Evolutionary conservation across 92 coral and sea anemone genomes (phyloP).

Genomic region (Galaxea fascicularis): DNA sequence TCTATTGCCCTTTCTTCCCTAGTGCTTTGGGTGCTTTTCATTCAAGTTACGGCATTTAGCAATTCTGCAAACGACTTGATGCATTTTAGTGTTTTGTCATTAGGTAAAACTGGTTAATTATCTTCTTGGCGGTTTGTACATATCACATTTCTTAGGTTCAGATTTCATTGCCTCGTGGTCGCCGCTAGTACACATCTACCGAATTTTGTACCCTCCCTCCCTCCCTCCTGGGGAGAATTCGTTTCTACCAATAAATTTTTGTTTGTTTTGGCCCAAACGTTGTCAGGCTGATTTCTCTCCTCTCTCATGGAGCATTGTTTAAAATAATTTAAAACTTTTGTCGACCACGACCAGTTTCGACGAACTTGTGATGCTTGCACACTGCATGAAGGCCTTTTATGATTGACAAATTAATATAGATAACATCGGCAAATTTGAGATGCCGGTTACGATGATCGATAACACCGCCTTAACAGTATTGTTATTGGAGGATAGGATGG

Average conservation of each 20-base stretch:
- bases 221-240: too few species aligned
- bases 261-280: too few species aligned
- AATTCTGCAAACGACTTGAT: constrained; percentile 10
- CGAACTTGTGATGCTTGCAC: background rate
- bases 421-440: background rate
- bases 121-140: too few species aligned
- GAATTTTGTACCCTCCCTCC: too few species aligned
- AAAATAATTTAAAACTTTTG: background rate
- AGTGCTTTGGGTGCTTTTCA: constrained; percentile 4
- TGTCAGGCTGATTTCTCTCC: too few species aligned
- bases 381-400: background rate
- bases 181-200: too few species aligned
- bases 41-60: background rate
- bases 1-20: constrained; percentile 12
- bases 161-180: too few species aligned
- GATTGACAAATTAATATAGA: background rate
- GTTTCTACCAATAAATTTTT: too few species aligned
- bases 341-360: constrained; percentile 5
- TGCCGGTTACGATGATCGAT: background rate
- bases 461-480: constrained; percentile 19
- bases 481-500: constrained; percentile 21
- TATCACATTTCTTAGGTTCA: too few species aligned
- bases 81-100: too few species aligned
- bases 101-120: too few species aligned
- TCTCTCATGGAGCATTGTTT: too few species aligned